A percentile compares a stretch with the other conserved stretches of the same genome.
Evolutionary conservation across 2,797 vertebrate genomes (phyloP).

Genomic region (Glossophaga mutica): DNA sequence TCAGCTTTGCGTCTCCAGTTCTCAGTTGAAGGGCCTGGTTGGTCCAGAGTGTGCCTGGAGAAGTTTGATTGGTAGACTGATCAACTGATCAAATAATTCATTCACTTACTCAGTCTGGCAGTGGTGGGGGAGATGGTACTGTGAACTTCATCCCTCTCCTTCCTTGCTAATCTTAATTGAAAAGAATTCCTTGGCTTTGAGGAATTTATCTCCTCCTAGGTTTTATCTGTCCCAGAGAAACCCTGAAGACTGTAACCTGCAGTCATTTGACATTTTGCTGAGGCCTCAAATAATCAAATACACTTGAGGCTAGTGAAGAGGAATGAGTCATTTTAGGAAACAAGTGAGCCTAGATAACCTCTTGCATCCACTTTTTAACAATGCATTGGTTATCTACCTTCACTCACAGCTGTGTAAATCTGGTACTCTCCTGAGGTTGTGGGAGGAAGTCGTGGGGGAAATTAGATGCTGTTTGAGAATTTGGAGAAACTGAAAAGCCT

Average conservation of each 20-base stretch:
- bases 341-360: conserved; percentile 31
- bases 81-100: background rate
- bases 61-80: background rate
- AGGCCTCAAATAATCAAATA: conserved; percentile 34
- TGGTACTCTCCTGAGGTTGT: background rate
- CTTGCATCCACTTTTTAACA: background rate
- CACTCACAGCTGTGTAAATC: conserved; percentile 13
- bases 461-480: conserved; percentile 38
- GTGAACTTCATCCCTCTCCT: conserved; percentile 39
- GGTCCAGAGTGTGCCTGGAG: background rate
- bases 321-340: conserved; percentile 40
- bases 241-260: background rate
- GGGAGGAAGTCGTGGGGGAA: background rate
- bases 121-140: background rate
- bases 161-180: background rate
- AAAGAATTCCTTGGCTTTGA: conserved; percentile 20
- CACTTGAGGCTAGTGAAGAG: background rate
- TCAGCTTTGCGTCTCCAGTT: background rate
- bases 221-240: conserved; percentile 19
- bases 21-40: background rate
- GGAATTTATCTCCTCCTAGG: background rate
- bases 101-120: background rate
- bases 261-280: conserved; percentile 44
- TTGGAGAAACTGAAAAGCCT: conserved; percentile 53
- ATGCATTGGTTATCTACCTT: conserved; percentile 22